Conservation (phyloP, 1,140 invertebrate genomes). For the Dryas iulia region DNA sequence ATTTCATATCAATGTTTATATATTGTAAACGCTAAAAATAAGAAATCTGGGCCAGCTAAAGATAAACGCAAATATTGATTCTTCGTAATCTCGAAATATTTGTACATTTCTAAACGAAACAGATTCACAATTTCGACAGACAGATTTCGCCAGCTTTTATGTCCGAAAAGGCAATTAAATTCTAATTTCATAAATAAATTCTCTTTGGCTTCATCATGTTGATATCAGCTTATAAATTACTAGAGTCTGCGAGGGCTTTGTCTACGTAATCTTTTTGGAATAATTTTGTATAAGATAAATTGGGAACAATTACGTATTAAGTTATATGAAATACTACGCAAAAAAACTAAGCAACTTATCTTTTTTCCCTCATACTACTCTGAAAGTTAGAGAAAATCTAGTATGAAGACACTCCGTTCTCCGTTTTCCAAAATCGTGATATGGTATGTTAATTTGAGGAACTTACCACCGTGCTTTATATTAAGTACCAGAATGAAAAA, state of each 20-base stretch:
- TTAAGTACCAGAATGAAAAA: too few relatives aligned
- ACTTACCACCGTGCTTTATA: too few relatives aligned
- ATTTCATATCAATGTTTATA: too few relatives aligned
- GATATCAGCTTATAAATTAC: slow-evolving; percentile 12
- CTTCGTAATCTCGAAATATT: slow-evolving; percentile 6
- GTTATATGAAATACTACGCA: too few relatives aligned
- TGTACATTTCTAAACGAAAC: slow-evolving; percentile 17
- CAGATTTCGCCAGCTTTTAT: slow-evolving; percentile 12
- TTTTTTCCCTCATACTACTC: too few relatives aligned
- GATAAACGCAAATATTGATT: neutral
- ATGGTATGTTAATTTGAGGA: too few relatives aligned
- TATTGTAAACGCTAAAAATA: neutral
- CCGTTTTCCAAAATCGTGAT: too few relatives aligned
- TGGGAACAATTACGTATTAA: too few relatives aligned
- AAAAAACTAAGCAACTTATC: too few relatives aligned
- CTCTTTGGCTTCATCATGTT: slow-evolving; percentile 27
- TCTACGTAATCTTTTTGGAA: neutral
- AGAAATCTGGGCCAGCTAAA: neutral
- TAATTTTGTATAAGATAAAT: too few relatives aligned
- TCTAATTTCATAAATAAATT: slow-evolving; percentile 25
- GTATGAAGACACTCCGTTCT: too few relatives aligned
- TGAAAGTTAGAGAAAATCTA: too few relatives aligned
- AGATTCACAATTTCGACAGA: slow-evolving; percentile 17
- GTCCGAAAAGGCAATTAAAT: slow-evolving; percentile 23
- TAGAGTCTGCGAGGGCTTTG: neutral